Percentiles rank a stretch among this genome's conserved stretches.
These are phyloP conservation scores for Dendrolimus kikuchii DNA, from an alignment of 1,140 invertebrate species.

Conservation along the genomic window DNA sequence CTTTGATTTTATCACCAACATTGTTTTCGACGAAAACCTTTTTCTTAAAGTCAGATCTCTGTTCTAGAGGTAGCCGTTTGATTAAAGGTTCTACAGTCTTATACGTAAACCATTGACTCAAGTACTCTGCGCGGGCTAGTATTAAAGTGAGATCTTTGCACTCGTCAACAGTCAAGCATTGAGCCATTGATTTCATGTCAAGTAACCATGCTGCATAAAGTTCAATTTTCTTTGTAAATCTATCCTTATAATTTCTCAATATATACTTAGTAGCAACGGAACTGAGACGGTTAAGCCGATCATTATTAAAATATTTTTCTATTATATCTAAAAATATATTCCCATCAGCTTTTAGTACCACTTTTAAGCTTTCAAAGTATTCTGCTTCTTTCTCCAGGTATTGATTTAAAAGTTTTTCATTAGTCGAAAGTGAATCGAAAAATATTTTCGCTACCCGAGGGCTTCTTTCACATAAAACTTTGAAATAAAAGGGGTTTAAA, in stretches of 20 bases:
- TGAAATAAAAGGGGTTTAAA: too few relatives aligned
- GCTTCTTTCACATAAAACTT: too few relatives aligned
- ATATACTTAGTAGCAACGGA: slow-evolving; percentile 4
- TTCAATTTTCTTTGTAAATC: slow-evolving; percentile 2
- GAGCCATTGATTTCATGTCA: slow-evolving; percentile 1
- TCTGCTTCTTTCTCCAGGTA: not conserved
- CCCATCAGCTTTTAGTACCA: not conserved
- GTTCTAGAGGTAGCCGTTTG: slow-evolving; percentile 1
- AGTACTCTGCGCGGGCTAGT: slow-evolving; percentile 4
- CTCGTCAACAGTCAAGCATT: slow-evolving; percentile 4
- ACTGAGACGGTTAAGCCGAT: not conserved
- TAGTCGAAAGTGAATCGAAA: not conserved
- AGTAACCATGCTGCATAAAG: slow-evolving; percentile 1
- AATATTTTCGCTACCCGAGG: too few relatives aligned
- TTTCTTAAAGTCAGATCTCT: slow-evolving; percentile 18
- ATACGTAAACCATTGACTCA: slow-evolving; percentile 1
- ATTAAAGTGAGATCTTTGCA: slow-evolving; percentile 2
- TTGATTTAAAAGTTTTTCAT: slow-evolving; percentile 2
- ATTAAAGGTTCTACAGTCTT: slow-evolving; percentile 5
- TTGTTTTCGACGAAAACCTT: slow-evolving; percentile 18
- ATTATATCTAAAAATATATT: slow-evolving; percentile 6
- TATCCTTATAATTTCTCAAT: slow-evolving; percentile 1
- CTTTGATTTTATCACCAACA: slow-evolving; percentile 9
- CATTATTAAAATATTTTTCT: slow-evolving; percentile 6
- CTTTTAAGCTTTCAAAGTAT: slow-evolving; percentile 4